Evolutionary conservation across 2,888 invertebrate species (phyloP), one percentile per base, ranked within the genome.

Genomic region (Chouioia cunea): DNA sequence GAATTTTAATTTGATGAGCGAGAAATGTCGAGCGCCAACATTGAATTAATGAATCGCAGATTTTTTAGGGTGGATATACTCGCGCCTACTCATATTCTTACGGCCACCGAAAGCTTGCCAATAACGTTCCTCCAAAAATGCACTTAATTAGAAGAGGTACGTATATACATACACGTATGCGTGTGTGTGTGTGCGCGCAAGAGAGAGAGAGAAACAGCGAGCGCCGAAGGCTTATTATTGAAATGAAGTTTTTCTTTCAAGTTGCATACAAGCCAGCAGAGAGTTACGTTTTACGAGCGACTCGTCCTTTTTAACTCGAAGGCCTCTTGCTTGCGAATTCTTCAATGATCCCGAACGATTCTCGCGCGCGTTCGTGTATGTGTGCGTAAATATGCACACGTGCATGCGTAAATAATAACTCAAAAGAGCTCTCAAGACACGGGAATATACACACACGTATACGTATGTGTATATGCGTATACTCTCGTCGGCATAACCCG

Each of bases 1-100:
- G 74, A 74, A 74, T 74, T 74, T 74, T 74, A 74, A 74, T 74
- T 74, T 68, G 73, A 64, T 63, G 63, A 46, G 50, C 36, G 65
- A 36, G 36, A 65, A 65, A 54, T 59, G 48, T 36, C 22, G 54
- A 16, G 50, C 54, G 50, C n/a, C n/a, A n/a, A 48, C 12, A 14
- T 53, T 59, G 65, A 70, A 73, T 65, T 69, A 73, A 73, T 73
- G 63, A 73, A 62, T 59, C 50, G 23, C 58, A 46, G 36, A 27
- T 12, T 10, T 54, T 14, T n/a, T 22, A 56, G 43, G 67, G 53
- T 67, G 64, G 36, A 36, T 4, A 36, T 1, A 10, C 36, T 36
- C 36, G 36, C 12, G 36, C 10, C 36, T 36, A 10, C 36, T 10
- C 4, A 12, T 10, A 6, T 6, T 36, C 36, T 36, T 10, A 36